Conservation (phyloP, 2,888 invertebrate species). For the Drosophila rellima region DNA sequence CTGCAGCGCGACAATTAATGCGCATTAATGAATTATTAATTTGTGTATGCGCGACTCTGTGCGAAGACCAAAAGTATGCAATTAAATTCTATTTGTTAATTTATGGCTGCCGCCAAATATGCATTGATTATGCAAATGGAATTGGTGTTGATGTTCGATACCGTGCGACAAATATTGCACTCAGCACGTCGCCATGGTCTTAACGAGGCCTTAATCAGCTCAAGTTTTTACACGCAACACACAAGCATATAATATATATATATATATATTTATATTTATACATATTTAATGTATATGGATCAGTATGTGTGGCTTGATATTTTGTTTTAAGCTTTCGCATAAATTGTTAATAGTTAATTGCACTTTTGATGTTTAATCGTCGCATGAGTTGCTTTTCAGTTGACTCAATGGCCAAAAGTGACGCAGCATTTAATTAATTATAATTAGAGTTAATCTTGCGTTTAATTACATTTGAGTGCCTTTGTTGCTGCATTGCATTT, state of each 20-base stretch:
- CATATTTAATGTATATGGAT: background rate
- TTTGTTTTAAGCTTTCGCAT: slow-evolving; percentile 47
- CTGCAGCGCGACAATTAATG: slow-evolving; percentile 71
- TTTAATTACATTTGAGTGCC: slow-evolving; percentile 79
- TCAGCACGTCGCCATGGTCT: slow-evolving; percentile 30
- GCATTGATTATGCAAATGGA: slow-evolving; percentile 80
- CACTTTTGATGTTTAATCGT: slow-evolving; percentile 56
- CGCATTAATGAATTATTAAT: slow-evolving; percentile 81
- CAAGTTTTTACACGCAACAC: slow-evolving; percentile 13
- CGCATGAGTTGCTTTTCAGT: slow-evolving; percentile 39
- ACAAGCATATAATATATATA: background rate
- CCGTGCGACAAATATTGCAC: slow-evolving; percentile 24
- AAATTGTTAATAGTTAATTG: slow-evolving; percentile 72
- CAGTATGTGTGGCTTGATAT: background rate
- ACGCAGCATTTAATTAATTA: slow-evolving; percentile 73
- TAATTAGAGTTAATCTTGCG: slow-evolving; percentile 76
- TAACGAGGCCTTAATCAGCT: slow-evolving; percentile 59
- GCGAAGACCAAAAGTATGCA: slow-evolving; percentile 73
- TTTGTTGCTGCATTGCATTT: slow-evolving; percentile 41
- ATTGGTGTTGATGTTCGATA: slow-evolving; percentile 48
- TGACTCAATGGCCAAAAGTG: slow-evolving; percentile 38
- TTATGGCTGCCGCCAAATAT: slow-evolving; percentile 74
- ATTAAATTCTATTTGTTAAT: slow-evolving; percentile 82
- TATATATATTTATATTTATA: background rate
- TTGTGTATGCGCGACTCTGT: slow-evolving; percentile 46